Percentiles rank a stretch among this genome's conserved stretches.
phyloP scores from a whole-genome alignment of 2,113 vertebrate species.

The Porphyrio hochstetteri region DNA sequence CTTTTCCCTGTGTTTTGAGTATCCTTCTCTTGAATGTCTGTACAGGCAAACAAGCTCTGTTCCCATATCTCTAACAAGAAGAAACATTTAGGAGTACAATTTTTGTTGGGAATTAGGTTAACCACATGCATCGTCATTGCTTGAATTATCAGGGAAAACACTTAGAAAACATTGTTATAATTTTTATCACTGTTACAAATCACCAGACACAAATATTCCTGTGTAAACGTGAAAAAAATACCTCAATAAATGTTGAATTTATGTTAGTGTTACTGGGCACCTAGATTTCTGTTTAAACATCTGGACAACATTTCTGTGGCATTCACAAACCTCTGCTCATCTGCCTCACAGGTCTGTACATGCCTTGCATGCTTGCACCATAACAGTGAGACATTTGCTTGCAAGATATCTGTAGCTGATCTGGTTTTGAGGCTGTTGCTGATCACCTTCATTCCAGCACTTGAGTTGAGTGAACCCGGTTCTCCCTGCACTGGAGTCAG shows the following conservation, averaged over 20 bases:
- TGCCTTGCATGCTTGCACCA: background rate
- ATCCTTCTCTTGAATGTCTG: background rate
- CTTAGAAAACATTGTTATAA: background rate
- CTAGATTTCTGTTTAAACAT: background rate
- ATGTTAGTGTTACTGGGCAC: accelerated
- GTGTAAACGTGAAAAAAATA: background rate
- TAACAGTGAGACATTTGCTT: background rate
- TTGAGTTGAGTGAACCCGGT: background rate
- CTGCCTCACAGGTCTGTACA: accelerated
- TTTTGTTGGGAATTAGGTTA: background rate
- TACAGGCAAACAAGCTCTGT: background rate
- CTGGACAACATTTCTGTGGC: background rate
- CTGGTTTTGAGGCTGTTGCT: background rate
- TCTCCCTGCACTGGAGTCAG: background rate
- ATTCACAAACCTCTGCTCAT: background rate
- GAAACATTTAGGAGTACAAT: background rate
- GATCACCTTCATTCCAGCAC: background rate
- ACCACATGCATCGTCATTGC: accelerated
- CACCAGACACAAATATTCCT: background rate
- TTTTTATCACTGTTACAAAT: background rate
- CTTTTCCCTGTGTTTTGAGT: background rate
- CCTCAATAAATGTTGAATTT: background rate
- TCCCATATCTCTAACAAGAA: background rate
- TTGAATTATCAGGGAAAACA: background rate
- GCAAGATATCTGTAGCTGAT: background rate